phyloP scores from a whole-genome alignment of 2,113 vertebrate species.

The Pampusana beccarii region DNA sequence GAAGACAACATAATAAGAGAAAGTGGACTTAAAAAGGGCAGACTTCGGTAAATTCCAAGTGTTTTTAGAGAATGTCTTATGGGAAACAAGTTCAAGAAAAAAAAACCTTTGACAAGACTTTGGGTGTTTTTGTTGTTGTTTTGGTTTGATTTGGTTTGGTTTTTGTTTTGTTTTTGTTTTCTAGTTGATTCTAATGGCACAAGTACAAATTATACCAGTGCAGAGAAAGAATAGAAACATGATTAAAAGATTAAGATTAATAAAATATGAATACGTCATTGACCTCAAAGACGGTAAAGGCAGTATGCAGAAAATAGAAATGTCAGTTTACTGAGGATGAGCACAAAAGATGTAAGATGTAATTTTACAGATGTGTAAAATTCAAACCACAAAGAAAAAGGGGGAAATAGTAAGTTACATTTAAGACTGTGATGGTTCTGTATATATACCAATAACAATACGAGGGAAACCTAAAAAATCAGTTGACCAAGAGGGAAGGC shows the following conservation, averaged over 20 bases:
- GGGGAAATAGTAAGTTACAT: not conserved
- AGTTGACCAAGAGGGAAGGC: not conserved
- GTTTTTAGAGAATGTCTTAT: not conserved
- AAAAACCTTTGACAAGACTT: not conserved
- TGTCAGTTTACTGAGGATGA: not conserved
- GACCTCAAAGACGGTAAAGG: not conserved
- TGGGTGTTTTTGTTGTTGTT: no score
- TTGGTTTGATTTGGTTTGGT: no score
- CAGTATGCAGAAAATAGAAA: not conserved
- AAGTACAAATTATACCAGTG: not conserved
- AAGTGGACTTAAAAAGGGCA: not conserved
- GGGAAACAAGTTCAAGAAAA: not conserved
- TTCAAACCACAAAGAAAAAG: not conserved
- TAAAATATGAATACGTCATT: not conserved
- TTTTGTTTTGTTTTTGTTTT: not conserved
- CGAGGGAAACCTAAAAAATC: not conserved
- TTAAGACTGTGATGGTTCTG: not conserved
- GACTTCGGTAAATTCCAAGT: not conserved
- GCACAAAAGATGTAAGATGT: not conserved
- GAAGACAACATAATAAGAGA: not conserved
- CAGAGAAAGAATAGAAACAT: not conserved
- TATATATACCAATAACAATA: not conserved
- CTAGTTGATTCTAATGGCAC: not conserved
- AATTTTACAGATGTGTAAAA: not conserved
- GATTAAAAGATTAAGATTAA: not conserved